Evolutionary conservation across 92 coral and sea anemone genomes (phyloP), one percentile per base, ranked within the genome.

Genomic region (Palythoa grandiflora): DNA sequence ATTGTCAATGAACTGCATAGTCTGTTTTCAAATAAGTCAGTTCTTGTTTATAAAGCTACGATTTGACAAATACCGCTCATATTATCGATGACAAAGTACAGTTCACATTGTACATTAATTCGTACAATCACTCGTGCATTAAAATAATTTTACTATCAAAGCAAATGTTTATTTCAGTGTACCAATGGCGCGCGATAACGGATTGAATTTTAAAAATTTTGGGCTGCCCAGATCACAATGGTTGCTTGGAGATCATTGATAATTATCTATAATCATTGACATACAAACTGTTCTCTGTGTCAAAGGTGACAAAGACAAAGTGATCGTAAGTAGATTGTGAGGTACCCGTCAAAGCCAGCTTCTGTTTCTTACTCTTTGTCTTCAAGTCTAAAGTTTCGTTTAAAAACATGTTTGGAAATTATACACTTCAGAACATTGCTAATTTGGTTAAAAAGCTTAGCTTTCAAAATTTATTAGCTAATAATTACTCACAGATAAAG

Each of bases 231-330:
- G 59, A 40, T 44, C 44, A 81, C 86, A 81, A 65, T 38, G 86
- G 86, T 81, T 81, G 86, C 86, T 38, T n/a, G 75, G 86, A 14
- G 74, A 81, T 65, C 13, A 7, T 38, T 20, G 38, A 66, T 81
- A 40, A 81, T 44, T 16, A 20, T 12, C 19, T 11, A 9, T 48
- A 39, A 13, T 66, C 21, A 65, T 40, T 80, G 28, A 63, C 75
- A 63, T 80, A 63, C 61, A 81, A 81, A 65, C 65, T 80, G 59
- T 19, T 55, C 50, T 17, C 20, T 21, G 5, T 57, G 71, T 53
- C 51, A 78, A 54, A 55, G 10, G 38, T 68, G 38, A 68, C 38
- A 68, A 5, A 59, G 38, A 68, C 38, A 68, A 5, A 59, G 17
- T 59, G 17, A 59, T 2, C 3, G 20, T 59, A 28, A 28, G 28